Conservation (phyloP, 2,888 invertebrate species). For the Gonocerus acuteangulatus region DNA sequence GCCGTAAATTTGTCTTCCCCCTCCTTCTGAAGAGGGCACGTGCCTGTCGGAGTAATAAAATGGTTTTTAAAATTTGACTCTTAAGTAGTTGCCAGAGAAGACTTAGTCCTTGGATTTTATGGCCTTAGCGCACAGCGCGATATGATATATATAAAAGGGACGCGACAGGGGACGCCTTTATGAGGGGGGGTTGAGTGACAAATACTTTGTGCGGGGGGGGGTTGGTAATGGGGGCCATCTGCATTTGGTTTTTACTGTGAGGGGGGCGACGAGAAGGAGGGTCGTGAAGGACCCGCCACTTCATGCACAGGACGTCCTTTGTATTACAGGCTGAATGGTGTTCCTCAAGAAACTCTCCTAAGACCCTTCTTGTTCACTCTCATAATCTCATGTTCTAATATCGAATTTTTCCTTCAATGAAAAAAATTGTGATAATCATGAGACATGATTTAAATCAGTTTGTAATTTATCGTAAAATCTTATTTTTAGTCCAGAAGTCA, state of each 20-base stretch:
- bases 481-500: no score
- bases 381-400: not conserved
- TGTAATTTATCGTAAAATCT: no score
- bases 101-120: not conserved
- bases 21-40: not conserved
- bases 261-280: no score
- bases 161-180: not conserved
- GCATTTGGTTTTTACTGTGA: conserved; percentile 21
- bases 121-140: not conserved
- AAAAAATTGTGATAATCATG: no score
- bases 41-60: conserved; percentile 12
- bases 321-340: not conserved
- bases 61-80: conserved; percentile 20
- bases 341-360: conserved; percentile 2
- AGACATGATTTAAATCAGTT: no score
- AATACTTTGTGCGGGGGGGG: not conserved
- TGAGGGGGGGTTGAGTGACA: not conserved
- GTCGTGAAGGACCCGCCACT: no score
- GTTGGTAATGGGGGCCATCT: conserved; percentile 25
- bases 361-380: not conserved
- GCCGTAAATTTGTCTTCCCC: not conserved
- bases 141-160: not conserved
- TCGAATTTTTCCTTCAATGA: no score
- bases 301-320: no score
- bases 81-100: conserved; percentile 4